These are phyloP conservation scores for Drosophila sordidula DNA, from an alignment of 2,888 invertebrate genomes.

Conservation along the genomic window DNA sequence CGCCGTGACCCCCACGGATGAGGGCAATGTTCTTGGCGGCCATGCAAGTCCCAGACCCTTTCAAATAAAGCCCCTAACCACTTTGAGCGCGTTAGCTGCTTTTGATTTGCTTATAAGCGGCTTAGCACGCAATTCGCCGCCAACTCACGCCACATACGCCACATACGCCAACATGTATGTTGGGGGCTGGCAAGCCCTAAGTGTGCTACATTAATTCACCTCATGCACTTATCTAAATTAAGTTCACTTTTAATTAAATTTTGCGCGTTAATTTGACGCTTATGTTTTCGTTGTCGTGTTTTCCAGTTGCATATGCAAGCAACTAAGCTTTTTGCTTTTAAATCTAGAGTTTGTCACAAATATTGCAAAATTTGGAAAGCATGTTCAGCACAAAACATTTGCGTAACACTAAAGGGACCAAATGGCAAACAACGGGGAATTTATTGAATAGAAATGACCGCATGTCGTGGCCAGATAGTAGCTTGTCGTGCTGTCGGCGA, in stretches of 20 bases:
- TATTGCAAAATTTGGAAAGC: too few species aligned
- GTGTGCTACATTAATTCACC: conserved; percentile 7
- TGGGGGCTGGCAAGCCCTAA: conserved; percentile 4
- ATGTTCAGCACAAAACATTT: too few species aligned
- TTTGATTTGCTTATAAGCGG: conserved; percentile 51
- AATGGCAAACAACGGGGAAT: too few species aligned
- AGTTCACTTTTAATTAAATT: conserved; percentile 71
- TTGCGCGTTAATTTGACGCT: conserved; percentile 50
- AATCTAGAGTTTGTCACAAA: too few species aligned
- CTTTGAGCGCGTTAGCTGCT: conserved; percentile 29
- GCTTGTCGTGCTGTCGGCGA: too few species aligned
- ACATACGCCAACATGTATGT: too few species aligned
- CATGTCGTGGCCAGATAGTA: too few species aligned
- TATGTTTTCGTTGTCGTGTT: too few species aligned
- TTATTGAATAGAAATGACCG: too few species aligned
- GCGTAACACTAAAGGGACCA: too few species aligned
- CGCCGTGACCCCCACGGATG: too few species aligned
- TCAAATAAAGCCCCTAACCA: conserved; percentile 3
- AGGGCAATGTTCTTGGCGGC: conserved; percentile 30
- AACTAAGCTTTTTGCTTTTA: background rate
- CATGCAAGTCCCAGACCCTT: conserved; percentile 7
- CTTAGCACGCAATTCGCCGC: conserved; percentile 50
- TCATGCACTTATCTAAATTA: conserved; percentile 63
- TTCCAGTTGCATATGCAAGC: background rate
- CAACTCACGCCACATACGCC: background rate